Evolutionary conservation across 2,113 vertebrate genomes (phyloP).

Genomic region (Acanthisitta chloris): DNA sequence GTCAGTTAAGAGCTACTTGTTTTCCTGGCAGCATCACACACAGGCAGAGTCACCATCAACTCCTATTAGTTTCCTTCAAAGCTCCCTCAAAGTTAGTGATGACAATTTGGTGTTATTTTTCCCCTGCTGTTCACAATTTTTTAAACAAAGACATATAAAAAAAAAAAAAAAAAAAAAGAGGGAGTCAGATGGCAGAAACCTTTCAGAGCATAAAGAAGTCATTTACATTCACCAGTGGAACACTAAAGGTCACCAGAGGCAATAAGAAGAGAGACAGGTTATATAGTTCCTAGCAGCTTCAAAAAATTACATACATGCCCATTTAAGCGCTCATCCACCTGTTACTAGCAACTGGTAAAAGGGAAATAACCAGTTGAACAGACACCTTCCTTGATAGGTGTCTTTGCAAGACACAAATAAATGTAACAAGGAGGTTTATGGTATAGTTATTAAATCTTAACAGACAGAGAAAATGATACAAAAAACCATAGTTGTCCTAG

Average conservation of each 20-base stretch:
- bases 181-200: background rate
- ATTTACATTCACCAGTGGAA: background rate
- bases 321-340: background rate
- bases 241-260: background rate
- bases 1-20: background rate
- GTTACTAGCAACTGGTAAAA: background rate
- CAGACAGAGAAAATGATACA: background rate
- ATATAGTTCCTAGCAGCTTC: background rate
- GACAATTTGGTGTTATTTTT: background rate
- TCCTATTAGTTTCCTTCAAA: background rate
- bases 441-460: background rate
- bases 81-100: background rate
- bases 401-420: background rate
- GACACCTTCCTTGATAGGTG: background rate
- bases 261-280: background rate
- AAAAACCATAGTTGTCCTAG: background rate
- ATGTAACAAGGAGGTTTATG: background rate
- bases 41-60: background rate
- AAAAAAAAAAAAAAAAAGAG: background rate
- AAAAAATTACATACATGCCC: background rate
- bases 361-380: background rate
- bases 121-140: background rate
- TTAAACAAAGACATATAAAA: background rate
- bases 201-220: background rate
- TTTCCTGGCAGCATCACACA: background rate